Conservation (phyloP, 1,140 invertebrate genomes). For the Ladona fulva region DNA sequence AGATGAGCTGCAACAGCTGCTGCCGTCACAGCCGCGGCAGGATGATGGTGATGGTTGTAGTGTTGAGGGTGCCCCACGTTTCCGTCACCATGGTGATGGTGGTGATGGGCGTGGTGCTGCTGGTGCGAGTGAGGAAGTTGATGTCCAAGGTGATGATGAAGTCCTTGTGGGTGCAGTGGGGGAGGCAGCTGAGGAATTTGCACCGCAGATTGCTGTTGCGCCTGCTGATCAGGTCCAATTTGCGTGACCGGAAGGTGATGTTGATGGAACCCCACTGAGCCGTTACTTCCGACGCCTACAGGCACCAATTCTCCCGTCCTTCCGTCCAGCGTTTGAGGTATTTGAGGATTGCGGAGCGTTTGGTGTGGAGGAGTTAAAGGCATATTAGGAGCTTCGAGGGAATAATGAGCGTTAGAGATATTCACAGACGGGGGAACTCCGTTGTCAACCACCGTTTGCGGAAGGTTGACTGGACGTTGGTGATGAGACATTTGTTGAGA, state of each 20-base stretch:
- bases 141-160: neutral
- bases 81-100: constrained; percentile 40
- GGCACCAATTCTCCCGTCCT: neutral
- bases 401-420: neutral
- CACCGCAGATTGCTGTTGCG: constrained; percentile 21
- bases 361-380: neutral
- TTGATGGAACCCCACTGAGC: neutral
- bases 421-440: neutral
- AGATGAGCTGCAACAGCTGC: constrained; percentile 2
- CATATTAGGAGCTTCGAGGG: neutral
- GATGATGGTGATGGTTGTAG: constrained; percentile 28
- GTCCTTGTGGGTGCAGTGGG: neutral
- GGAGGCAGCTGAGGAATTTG: constrained; percentile 32
- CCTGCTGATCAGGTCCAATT: neutral
- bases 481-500: no score
- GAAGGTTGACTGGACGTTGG: neutral
- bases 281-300: neutral
- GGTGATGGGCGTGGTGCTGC: constrained; percentile 32
- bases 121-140: constrained; percentile 14
- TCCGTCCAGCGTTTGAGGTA: neutral
- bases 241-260: neutral
- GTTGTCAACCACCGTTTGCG: neutral
- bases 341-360: neutral
- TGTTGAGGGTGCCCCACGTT: constrained; percentile 27
- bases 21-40: neutral